Evolutionary conservation across 2,797 vertebrate genomes (phyloP).

Genomic region (Gouania willdenowi): DNA sequence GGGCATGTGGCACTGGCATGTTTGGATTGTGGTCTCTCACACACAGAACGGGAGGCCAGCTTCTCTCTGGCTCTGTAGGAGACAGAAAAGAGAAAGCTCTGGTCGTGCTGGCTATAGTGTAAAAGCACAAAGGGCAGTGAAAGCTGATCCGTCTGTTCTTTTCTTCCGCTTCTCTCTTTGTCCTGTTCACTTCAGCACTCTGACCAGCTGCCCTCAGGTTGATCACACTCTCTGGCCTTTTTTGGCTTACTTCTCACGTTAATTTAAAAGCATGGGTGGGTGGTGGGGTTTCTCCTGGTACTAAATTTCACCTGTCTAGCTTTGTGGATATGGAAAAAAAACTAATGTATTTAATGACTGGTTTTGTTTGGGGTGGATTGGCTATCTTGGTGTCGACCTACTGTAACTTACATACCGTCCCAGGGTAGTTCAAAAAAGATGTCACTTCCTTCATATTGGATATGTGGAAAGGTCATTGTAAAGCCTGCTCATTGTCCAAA

Average conservation of each 20-base stretch:
- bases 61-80: conserved; percentile 28
- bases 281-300: conserved; percentile 1
- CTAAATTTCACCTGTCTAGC: conserved; percentile 34
- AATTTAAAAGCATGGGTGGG: conserved; percentile 27
- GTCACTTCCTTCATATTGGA: conserved; percentile 58
- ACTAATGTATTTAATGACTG: conserved; percentile 27
- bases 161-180: conserved; percentile 45
- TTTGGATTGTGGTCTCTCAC: conserved; percentile 2
- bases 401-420: conserved; percentile 41
- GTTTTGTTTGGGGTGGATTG: conserved; percentile 14
- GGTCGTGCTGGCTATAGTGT: conserved; percentile 34
- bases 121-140: conserved; percentile 55
- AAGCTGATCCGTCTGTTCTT: conserved; percentile 54
- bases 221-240: conserved; percentile 21
- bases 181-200: conserved; percentile 20
- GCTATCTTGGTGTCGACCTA: conserved; percentile 22
- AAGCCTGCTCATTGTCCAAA: conserved; percentile 15
- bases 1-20: conserved; percentile 21
- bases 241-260: conserved; percentile 22
- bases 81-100: conserved; percentile 38
- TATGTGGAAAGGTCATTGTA: conserved; percentile 52
- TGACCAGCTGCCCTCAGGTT: conserved; percentile 52
- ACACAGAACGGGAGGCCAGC: conserved; percentile 12
- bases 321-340: conserved; percentile 14
- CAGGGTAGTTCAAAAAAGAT: conserved; percentile 43